Conservation (phyloP, 2,797 vertebrate genomes). For the Apogon talboti region DNA sequence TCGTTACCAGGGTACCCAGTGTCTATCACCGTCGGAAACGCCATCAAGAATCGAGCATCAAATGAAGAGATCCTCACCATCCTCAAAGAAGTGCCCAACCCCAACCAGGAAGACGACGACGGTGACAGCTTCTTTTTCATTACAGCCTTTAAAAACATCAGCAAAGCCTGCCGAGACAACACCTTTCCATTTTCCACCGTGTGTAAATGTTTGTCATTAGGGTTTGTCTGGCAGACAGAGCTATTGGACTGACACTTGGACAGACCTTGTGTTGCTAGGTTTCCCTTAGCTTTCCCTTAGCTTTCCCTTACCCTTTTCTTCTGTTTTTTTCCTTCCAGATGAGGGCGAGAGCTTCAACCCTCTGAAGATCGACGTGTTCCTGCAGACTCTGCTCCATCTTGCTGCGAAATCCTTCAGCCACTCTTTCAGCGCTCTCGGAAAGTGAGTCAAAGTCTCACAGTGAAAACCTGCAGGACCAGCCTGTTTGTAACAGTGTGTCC, state of each 20-base stretch:
- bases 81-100: conserved; percentile 96
- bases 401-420: conserved; percentile 98
- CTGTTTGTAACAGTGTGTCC: not conserved
- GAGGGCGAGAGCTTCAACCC: conserved; percentile 96
- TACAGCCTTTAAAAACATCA: not conserved
- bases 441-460: conserved; percentile 84
- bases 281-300: too few species aligned
- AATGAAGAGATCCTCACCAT: conserved; percentile 94
- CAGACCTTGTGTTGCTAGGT: too few species aligned
- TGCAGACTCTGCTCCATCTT: conserved; percentile 95
- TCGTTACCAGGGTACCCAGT: conserved; percentile 91
- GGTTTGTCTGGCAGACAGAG: too few species aligned
- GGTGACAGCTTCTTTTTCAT: conserved; percentile 75
- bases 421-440: conserved; percentile 97
- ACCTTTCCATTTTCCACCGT: too few species aligned
- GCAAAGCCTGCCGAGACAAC: too few species aligned
- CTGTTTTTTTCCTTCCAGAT: conserved; percentile 79
- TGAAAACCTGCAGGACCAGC: not conserved
- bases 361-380: conserved; percentile 96
- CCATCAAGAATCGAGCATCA: conserved; percentile 95
- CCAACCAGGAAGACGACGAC: conserved; percentile 96
- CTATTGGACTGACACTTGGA: too few species aligned
- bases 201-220: too few species aligned
- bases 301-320: not conserved
- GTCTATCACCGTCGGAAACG: conserved; percentile 88